Evolutionary conservation across 2,888 invertebrate genomes (phyloP).

Genomic region (Morpho helenor): DNA sequence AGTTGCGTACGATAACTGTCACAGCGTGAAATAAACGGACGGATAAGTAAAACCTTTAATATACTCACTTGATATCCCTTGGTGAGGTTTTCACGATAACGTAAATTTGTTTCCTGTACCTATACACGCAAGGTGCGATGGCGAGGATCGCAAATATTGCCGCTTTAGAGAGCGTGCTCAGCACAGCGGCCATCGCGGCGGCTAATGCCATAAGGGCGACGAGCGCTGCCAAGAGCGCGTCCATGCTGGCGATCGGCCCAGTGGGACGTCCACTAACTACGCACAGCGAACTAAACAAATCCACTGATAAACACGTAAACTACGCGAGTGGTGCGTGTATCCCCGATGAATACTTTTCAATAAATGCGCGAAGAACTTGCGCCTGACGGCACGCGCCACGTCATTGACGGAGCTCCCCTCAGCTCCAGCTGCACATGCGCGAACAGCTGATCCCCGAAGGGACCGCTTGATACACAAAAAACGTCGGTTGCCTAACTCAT

Average conservation of each 20-base stretch:
- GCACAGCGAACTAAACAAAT: slow-evolving; percentile 36
- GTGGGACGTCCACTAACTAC: slow-evolving; percentile 49
- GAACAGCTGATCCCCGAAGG: slow-evolving; percentile 65
- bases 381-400: slow-evolving; percentile 28
- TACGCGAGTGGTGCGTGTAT: slow-evolving; percentile 44
- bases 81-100: slow-evolving; percentile 82
- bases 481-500: slow-evolving; percentile 41
- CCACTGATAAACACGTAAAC: slow-evolving; percentile 37
- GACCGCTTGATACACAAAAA: slow-evolving; percentile 40
- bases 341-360: slow-evolving; percentile 38
- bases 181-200: slow-evolving; percentile 77
- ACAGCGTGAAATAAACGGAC: too few species aligned
- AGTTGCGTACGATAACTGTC: too few species aligned
- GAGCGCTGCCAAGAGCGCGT: slow-evolving; percentile 73
- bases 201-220: slow-evolving; percentile 75
- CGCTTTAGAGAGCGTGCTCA: slow-evolving; percentile 83
- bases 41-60: neutral
- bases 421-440: slow-evolving; percentile 68
- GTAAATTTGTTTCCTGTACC: slow-evolving; percentile 78
- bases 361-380: slow-evolving; percentile 45
- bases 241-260: slow-evolving; percentile 73
- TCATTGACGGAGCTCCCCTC: slow-evolving; percentile 53
- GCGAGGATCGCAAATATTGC: slow-evolving; percentile 84
- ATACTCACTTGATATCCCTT: slow-evolving; percentile 83
- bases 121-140: slow-evolving; percentile 74